These are phyloP conservation scores for Zelleria hepariella DNA, from an alignment of 2,888 invertebrate species.

Conservation along the genomic window DNA sequence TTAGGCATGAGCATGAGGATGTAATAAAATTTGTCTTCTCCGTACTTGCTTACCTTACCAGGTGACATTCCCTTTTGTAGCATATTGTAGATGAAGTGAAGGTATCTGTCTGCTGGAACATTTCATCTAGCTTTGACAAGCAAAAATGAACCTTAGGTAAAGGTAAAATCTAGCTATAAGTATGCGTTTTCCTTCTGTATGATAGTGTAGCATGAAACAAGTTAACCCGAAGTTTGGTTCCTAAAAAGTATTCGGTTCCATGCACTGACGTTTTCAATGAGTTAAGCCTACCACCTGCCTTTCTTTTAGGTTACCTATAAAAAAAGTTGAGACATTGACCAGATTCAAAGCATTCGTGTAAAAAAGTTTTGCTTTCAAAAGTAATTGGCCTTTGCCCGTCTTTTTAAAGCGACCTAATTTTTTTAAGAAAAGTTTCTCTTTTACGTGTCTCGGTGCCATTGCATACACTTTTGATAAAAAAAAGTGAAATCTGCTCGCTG, in stretches of 20 bases:
- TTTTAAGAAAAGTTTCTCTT: conserved; percentile 5
- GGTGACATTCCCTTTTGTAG: neutral
- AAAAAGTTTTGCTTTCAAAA: neutral
- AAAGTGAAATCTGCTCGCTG: conserved; percentile 37
- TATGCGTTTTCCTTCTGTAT: too few species aligned
- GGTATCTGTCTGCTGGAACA: neutral
- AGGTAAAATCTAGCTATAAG: neutral
- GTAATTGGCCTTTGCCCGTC: neutral
- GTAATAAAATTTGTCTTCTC: neutral
- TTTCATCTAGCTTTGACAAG: neutral
- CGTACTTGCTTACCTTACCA: neutral
- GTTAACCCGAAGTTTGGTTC: too few species aligned
- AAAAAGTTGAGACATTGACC: neutral
- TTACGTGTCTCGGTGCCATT: conserved; percentile 11
- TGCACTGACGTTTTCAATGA: neutral
- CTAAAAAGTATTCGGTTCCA: neutral
- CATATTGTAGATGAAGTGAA: neutral
- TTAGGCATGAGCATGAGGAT: too few species aligned
- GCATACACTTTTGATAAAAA: conserved; percentile 25
- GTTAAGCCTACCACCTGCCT: neutral
- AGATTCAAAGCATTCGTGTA: neutral
- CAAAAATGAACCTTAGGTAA: neutral
- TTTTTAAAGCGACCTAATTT: conserved; percentile 1
- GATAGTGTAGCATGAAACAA: too few species aligned
- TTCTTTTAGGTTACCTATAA: neutral